phyloP scores from a whole-genome alignment of 2,113 vertebrate species.

The Hyperoodon ampullatus region DNA sequence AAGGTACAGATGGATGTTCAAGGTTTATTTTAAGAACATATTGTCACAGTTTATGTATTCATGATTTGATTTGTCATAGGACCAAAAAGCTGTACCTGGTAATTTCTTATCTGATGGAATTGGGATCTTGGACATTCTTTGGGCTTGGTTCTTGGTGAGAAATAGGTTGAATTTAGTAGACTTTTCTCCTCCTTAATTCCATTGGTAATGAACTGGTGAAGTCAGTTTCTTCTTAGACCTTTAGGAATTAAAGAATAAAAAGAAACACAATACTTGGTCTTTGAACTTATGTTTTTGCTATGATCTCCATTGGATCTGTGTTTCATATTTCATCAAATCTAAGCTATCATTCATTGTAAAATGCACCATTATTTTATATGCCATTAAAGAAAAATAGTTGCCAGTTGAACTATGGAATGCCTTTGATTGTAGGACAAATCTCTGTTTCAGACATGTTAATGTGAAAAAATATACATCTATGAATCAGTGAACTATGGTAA shows the following conservation, averaged over 20 bases:
- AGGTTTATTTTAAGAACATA: slow-evolving; percentile 35
- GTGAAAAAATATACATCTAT: neutral
- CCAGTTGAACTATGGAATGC: neutral
- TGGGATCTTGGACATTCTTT: slow-evolving; percentile 27
- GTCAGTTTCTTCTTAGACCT: slow-evolving; percentile 7
- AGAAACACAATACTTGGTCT: neutral
- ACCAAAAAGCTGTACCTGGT: neutral
- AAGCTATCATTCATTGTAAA: neutral
- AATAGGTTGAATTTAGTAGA: slow-evolving; percentile 21
- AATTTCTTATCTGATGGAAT: neutral
- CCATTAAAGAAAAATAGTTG: neutral
- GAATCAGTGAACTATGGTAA: slow-evolving; percentile 28
- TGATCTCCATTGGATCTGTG: neutral
- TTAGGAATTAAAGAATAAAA: slow-evolving; percentile 45
- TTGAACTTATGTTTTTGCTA: slow-evolving; percentile 32
- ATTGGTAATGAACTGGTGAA: neutral
- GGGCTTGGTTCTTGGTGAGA: slow-evolving; percentile 44
- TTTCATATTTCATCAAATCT: slow-evolving; percentile 32
- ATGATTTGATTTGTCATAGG: slow-evolving; percentile 16
- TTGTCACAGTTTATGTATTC: neutral
- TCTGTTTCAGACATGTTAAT: slow-evolving; percentile 35
- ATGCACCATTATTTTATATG: neutral
- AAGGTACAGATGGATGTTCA: neutral
- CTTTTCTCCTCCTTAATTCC: slow-evolving; percentile 30
- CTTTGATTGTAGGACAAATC: slow-evolving; percentile 9